Base-by-base conservation (phyloP, 2,797 vertebrate genomes). In the Hypotaenidia okinawae region DNA sequence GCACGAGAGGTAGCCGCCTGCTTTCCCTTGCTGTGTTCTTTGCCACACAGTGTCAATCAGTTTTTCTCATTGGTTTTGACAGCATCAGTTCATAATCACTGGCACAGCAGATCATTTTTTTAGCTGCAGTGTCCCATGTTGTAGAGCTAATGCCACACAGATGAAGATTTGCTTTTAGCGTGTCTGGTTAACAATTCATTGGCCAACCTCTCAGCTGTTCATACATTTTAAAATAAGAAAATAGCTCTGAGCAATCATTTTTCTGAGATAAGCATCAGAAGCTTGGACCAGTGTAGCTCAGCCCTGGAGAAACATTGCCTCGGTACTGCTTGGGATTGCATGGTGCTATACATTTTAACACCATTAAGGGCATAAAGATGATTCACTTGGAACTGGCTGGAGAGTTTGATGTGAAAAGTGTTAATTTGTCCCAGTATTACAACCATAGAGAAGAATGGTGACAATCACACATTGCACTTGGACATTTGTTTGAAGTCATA, bases 181-280 rank as follows among this genome's bases (percentile, higher is more conserved):
- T 52, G 41, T 55, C 59, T 89, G 19, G 30, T 92, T 95, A 93
- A 82, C 63, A 91, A 93, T 82, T 87, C 67, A 57, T 47, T 70
- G 70, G 19, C 39, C 3, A 13, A 79, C 63, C 67, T 92, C 91
- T 89, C 78, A 85, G 81, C 67, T 89, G 47, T 77, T 92, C 81
- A 73, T 39, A 67, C 22, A 66, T 90, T 91, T 93, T 85, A 79
- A 94, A 94, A 87, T 47, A 69, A 87, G 70, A 69, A 92, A 96
- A 92, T 87, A 70, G 47, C 87, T 89, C 75, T 63, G 30, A 92
- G 91, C 72, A 79, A 77, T 47, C 41, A 82, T 79, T 95, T 93
- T 70, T 85, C 52, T 82, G 94, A 87, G 86, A 89, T 54, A 87
- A 93, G 27, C 43, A 63, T 92, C 81, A 76, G 55, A 76, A 43